Evolutionary conservation across 2,113 vertebrate genomes (phyloP), one percentile per base, ranked within the genome.

Genomic region (Microtus pennsylvanicus): DNA sequence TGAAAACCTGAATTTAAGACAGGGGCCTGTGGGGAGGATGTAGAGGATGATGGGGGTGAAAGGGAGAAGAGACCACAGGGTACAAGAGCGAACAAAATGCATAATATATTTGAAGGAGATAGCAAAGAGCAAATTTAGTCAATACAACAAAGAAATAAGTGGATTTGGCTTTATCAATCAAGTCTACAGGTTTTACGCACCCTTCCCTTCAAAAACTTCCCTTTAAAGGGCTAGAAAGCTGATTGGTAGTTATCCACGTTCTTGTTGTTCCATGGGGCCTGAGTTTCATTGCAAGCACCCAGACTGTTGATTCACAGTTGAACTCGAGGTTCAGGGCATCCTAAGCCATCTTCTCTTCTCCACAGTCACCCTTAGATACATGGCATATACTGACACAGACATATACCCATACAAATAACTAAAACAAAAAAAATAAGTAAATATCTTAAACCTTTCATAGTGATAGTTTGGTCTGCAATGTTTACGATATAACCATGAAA

Each of bases 361-460:
- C 19, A 38, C 70, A 74, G 69, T n/a, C 17, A 74, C 70, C n/a
- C 17, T 74, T 38, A 38, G 8, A n/a, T 19, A n/a, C n/a, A 38
- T 38, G 70, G 17, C 19, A 38, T 21, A 72, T 74, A 74, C 35
- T 74, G 70, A 22, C n/a, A 38, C 19, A 74, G 70, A 38, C 70
- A 74, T 38, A 74, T 21, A 38, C 19, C 35, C 70, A 74, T 38
- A 74, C n/a, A 74, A 21, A 74, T 74, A 74, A 72, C 70, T 74
- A 74, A 38, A 74, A 74, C n/a, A 63, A 52, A 24, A 63, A 19
- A 58, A 58, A 0, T 58, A 89, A n/a, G n/a, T 74, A 74, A 38
- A 42, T 82, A 63, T 47, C n/a, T n/a, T 90, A 78, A 77, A 42
- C 74, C 26, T 88, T 94, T 88, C 83, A 80, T 94, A 75, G 52